Evolutionary conservation across 2,888 invertebrate species (phyloP).

Genomic region (Leptogaster cylindrica): DNA sequence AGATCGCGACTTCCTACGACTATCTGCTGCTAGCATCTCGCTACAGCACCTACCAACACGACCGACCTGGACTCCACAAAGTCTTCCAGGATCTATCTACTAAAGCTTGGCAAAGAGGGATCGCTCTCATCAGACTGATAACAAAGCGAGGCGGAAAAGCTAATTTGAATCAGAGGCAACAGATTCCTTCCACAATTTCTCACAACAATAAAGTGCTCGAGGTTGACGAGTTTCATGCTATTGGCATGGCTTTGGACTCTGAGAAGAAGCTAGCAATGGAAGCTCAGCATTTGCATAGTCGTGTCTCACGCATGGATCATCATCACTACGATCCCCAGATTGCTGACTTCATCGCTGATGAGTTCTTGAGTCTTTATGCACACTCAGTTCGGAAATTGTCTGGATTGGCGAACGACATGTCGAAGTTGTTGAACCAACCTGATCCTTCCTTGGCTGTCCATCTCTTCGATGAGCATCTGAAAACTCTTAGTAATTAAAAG

Average conservation of each 20-base stretch:
- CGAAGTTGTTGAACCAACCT: slow-evolving; percentile 67
- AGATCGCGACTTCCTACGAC: slow-evolving; percentile 76
- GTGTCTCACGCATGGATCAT: slow-evolving; percentile 64
- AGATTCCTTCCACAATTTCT: slow-evolving; percentile 49
- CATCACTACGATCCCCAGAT: slow-evolving; percentile 68
- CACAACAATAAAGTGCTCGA: slow-evolving; percentile 52
- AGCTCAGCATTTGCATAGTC: slow-evolving; percentile 72
- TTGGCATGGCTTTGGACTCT: slow-evolving; percentile 77
- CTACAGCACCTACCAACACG: slow-evolving; percentile 77
- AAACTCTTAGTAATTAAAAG: too few species aligned
- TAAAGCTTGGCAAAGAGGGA: slow-evolving; percentile 73
- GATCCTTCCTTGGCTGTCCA: slow-evolving; percentile 73
- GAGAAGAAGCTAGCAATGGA: slow-evolving; percentile 74
- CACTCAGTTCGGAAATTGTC: slow-evolving; percentile 72
- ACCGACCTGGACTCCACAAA: slow-evolving; percentile 77
- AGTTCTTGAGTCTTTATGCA: slow-evolving; percentile 74
- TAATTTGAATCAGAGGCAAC: slow-evolving; percentile 63
- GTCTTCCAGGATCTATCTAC: slow-evolving; percentile 77
- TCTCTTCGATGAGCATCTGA: slow-evolving; percentile 73
- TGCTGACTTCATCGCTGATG: slow-evolving; percentile 77
- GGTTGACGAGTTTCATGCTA: slow-evolving; percentile 71
- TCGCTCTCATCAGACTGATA: slow-evolving; percentile 79
- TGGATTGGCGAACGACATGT: slow-evolving; percentile 76
- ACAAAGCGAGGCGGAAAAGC: slow-evolving; percentile 73
- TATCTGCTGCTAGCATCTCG: slow-evolving; percentile 76